Percentiles rank a stretch among this genome's conserved stretches.
Conservation (phyloP, 2,888 invertebrate species). For the Metacarcinus magister region DNA sequence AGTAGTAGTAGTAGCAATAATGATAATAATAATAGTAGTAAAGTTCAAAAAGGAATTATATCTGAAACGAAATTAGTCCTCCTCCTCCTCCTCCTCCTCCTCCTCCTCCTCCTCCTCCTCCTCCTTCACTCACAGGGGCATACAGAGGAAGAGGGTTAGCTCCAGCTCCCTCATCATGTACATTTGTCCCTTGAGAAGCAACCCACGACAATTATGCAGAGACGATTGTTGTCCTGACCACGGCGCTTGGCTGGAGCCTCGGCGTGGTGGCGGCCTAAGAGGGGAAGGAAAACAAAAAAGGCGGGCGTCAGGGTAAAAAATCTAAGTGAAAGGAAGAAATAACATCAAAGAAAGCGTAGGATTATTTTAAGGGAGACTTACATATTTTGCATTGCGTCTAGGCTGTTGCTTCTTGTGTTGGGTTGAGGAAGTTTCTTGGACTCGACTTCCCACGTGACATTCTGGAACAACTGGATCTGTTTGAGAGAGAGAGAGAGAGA, state of each 20-base stretch:
- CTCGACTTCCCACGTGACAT: slow-evolving; percentile 89
- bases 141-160: slow-evolving; percentile 93
- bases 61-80: background rate
- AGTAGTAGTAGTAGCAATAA: slow-evolving; percentile 50
- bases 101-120: background rate
- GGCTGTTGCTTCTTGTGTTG: slow-evolving; percentile 33
- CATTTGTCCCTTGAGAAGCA: slow-evolving; percentile 94
- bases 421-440: slow-evolving; percentile 65
- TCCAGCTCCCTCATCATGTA: slow-evolving; percentile 92
- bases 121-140: slow-evolving; percentile 90
- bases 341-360: background rate
- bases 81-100: background rate
- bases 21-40: background rate
- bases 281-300: background rate
- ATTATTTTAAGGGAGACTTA: background rate
- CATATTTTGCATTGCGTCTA: background rate
- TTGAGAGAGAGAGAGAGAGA: slow-evolving; percentile 87
- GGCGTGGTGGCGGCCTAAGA: slow-evolving; percentile 27
- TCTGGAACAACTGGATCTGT: slow-evolving; percentile 93
- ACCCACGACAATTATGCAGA: slow-evolving; percentile 87
- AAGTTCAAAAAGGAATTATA: background rate
- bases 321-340: background rate
- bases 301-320: background rate
- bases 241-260: slow-evolving; percentile 75
- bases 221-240: slow-evolving; percentile 63